Evolutionary conservation across 2,888 invertebrate genomes (phyloP), one percentile per base, ranked within the genome.

Genomic region (Pseudolycoriella hygida): DNA sequence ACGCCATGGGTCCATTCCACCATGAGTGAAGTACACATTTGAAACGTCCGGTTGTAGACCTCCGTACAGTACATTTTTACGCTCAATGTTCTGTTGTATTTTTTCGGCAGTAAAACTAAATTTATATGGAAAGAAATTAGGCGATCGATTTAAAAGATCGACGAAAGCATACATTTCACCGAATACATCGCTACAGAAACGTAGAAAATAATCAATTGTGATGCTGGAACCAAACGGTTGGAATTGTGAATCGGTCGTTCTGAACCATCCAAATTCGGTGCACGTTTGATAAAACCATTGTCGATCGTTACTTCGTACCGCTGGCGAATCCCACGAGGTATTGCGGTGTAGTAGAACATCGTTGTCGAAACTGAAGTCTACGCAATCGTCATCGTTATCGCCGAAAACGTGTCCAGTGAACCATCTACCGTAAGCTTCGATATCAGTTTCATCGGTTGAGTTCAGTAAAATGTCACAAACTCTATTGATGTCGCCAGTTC

Each of bases 211-310:
- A 2, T 52, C 48, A n/a, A 53, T 54, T 1, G 64, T 62, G 47
- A 61, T 60, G 25, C 53, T 55, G 5, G 40, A 54, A 15, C 63
- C 61, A 12, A 74, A 74, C 0, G 80, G 77, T 48, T 78, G 76
- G 0, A 64, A 56, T 1, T 53, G 42, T 12, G 75, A 72, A 48
- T 67, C 71, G 0, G 85, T 77, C 3, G 80, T 77, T 66, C 86
- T 85, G 63, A 74, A 86, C 70, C 78, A 88, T 44, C 87, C 89
- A 60, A 76, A 88, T 66, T 90, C 87, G 43, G 78, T 78, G 60
- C 90, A 90, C 0, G 84, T 85, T 64, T 89, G 88, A 60, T 81
- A 86, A 2, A 69, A 71, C 87, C 87, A 88, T 40, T 77, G 73
- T 1, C 84, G 17, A n/a, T 15, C 32, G n/a, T 12, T 14, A 4